phyloP scores from a whole-genome alignment of 2,888 invertebrate genomes.

The Argyresthia albistria region DNA sequence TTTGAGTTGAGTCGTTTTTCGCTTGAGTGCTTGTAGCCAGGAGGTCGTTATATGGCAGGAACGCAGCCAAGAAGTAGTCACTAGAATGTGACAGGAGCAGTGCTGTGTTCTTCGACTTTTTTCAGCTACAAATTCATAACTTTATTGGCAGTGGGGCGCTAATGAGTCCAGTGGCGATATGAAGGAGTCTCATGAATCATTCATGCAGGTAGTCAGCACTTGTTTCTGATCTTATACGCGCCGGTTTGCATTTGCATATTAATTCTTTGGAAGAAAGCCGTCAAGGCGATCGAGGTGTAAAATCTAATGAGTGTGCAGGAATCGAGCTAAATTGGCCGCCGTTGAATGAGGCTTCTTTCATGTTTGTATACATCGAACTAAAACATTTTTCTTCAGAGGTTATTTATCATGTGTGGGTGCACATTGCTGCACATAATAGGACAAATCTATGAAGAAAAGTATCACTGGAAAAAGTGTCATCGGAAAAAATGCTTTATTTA shows the following conservation, averaged over 20 bases:
- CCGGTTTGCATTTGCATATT: conserved; percentile 2
- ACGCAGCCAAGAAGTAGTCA: conserved; percentile 33
- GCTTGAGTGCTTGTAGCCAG: conserved; percentile 25
- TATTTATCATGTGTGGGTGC: no score
- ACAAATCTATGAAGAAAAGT: no score
- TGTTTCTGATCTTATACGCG: background rate
- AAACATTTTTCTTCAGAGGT: no score
- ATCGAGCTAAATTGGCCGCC: no score
- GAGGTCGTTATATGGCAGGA: conserved; percentile 44
- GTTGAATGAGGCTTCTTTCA: no score
- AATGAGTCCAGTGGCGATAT: conserved; percentile 13
- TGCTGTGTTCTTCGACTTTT: conserved; percentile 32
- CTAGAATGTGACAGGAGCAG: conserved; percentile 29
- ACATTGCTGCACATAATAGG: no score
- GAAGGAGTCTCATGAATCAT: background rate
- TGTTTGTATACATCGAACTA: no score
- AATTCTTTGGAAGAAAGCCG: background rate
- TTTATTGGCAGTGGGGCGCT: conserved; percentile 29
- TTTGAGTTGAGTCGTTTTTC: conserved; percentile 13
- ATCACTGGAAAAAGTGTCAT: no score
- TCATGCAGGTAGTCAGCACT: background rate
- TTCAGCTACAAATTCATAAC: conserved; percentile 29
- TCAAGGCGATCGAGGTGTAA: no score
- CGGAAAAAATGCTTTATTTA: no score
- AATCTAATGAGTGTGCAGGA: no score